Conservation (phyloP, 2,797 vertebrate species). For the Dermochelys coriacea region DNA sequence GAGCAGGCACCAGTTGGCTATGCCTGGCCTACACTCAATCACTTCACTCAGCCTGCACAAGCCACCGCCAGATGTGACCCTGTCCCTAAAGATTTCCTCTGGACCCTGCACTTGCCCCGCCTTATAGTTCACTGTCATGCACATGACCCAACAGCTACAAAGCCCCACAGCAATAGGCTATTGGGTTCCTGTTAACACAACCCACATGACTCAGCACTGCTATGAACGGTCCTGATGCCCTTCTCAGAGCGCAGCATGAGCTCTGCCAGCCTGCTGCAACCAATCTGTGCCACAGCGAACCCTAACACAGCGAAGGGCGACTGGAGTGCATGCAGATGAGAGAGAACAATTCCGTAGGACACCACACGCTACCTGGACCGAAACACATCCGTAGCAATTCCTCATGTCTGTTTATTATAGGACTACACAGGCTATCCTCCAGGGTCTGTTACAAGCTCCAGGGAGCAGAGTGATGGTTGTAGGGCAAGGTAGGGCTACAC, state of each 20-base stretch:
- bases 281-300: background rate
- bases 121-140: background rate
- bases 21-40: background rate
- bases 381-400: background rate
- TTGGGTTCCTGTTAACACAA: background rate
- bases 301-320: background rate
- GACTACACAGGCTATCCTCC: background rate
- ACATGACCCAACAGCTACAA: background rate
- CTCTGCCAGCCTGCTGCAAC: background rate
- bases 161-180: background rate
- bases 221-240: background rate
- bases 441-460: background rate
- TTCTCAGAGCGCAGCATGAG: fast-evolving
- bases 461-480: background rate
- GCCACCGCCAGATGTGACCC: background rate
- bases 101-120: background rate
- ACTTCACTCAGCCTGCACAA: background rate
- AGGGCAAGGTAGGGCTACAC: background rate
- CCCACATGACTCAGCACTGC: fast-evolving
- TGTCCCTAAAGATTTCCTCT: fast-evolving
- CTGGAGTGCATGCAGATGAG: background rate
- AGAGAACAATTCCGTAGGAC: background rate
- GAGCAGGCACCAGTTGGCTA: background rate
- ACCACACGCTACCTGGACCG: background rate
- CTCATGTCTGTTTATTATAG: background rate